A percentile compares a stretch with the other conserved stretches of the same genome.
Conservation (phyloP, 2,888 invertebrate genomes). For the Eilema griseolum region DNA sequence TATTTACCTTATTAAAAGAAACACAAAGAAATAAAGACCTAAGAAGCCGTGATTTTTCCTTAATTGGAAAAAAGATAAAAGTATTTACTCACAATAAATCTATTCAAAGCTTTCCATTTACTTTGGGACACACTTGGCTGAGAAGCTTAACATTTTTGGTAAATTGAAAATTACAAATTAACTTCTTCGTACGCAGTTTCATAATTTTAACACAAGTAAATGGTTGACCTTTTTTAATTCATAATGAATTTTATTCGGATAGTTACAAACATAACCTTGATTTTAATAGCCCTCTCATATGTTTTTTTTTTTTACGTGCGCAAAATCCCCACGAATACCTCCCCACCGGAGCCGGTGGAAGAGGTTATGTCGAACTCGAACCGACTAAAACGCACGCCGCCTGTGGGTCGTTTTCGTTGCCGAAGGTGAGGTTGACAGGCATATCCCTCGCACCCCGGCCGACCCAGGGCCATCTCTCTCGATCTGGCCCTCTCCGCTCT, state of each 20-base stretch:
- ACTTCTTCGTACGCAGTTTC: not conserved
- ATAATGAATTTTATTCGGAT: not conserved
- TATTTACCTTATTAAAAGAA: not conserved
- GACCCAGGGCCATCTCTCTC: too few species aligned
- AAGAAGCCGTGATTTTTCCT: not conserved
- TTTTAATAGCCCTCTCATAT: not conserved
- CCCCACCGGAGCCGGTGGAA: too few species aligned
- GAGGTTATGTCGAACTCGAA: too few species aligned
- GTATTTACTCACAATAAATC: not conserved
- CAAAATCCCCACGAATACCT: too few species aligned
- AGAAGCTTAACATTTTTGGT: not conserved
- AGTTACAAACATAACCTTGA: not conserved
- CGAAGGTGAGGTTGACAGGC: too few species aligned
- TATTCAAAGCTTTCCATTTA: not conserved
- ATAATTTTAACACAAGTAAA: not conserved
- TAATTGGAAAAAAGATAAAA: constrained; percentile 3
- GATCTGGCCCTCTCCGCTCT: too few species aligned
- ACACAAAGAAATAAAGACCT: not conserved
- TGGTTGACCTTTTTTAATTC: not conserved
- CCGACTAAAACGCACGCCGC: too few species aligned
- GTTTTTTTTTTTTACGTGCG: too few species aligned
- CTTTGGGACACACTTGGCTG: not conserved
- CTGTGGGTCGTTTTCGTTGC: too few species aligned
- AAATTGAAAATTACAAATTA: not conserved
- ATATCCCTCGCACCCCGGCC: too few species aligned